phyloP scores from a whole-genome alignment of 2,888 invertebrate species.

The Cordilura impudica region DNA sequence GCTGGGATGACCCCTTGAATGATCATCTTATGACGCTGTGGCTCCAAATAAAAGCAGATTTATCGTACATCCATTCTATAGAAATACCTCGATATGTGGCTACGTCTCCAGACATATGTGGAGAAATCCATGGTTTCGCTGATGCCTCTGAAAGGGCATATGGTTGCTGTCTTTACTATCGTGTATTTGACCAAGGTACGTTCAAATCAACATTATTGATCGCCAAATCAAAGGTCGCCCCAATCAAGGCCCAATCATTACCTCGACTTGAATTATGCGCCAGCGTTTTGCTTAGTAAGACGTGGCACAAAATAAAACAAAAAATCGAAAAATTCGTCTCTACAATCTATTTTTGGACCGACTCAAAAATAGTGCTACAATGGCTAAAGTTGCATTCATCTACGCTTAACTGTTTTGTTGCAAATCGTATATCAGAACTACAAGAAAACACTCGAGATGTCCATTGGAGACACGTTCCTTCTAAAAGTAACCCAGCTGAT shows the following conservation, averaged over 20 bases:
- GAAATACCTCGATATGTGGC: conserved; percentile 25
- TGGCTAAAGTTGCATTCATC: conserved; percentile 31
- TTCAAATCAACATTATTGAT: conserved; percentile 34
- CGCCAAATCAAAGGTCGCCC: conserved; percentile 61
- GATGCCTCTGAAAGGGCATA: conserved; percentile 49
- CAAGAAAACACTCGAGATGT: conserved; percentile 26
- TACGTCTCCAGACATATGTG: background rate
- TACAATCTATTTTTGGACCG: conserved; percentile 21
- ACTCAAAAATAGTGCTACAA: conserved; percentile 16
- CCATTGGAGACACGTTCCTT: conserved; percentile 47
- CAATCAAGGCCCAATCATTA: conserved; percentile 54
- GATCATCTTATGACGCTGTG: background rate
- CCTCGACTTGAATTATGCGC: conserved; percentile 59
- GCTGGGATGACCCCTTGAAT: conserved; percentile 23
- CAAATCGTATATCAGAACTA: conserved; percentile 48
- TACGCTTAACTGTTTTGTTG: conserved; percentile 54
- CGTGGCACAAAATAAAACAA: conserved; percentile 18
- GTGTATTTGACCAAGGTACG: background rate
- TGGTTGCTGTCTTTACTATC: conserved; percentile 49
- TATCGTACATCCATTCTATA: conserved; percentile 6
- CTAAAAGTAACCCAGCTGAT: conserved; percentile 41
- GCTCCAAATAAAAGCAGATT: conserved; percentile 13
- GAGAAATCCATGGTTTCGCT: conserved; percentile 54
- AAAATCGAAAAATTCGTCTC: conserved; percentile 11
- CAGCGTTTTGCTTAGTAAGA: conserved; percentile 46